phyloP scores from a whole-genome alignment of 2,888 invertebrate species.

The Philereme transversata region DNA sequence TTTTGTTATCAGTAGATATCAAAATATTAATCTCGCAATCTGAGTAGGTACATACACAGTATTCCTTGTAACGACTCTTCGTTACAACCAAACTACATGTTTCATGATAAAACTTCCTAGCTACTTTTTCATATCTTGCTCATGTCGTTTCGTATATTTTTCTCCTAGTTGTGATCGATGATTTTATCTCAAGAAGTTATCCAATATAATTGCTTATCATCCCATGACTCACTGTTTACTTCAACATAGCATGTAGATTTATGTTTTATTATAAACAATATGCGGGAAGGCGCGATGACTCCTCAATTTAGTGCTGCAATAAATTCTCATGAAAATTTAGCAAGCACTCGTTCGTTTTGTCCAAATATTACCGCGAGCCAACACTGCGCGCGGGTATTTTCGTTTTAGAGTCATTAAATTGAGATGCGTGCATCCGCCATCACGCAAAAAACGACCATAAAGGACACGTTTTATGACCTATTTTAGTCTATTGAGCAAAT shows the following conservation, averaged over 20 bases:
- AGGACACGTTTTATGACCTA: constrained; percentile 40
- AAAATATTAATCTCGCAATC: constrained; percentile 64
- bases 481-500: constrained; percentile 47
- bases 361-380: constrained; percentile 68
- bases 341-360: constrained; percentile 61
- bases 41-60: constrained; percentile 66
- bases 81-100: constrained; percentile 57
- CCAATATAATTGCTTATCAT: neutral
- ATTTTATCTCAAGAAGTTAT: neutral
- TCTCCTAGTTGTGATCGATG: constrained; percentile 6
- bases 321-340: constrained; percentile 67
- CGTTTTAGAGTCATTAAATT: constrained; percentile 70
- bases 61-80: constrained; percentile 66
- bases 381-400: constrained; percentile 66
- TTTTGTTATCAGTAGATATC: constrained; percentile 49
- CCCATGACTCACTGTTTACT: constrained; percentile 30
- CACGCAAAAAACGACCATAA: constrained; percentile 48
- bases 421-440: constrained; percentile 54
- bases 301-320: constrained; percentile 61
- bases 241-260: constrained; percentile 29
- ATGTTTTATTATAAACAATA: constrained; percentile 46
- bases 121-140: constrained; percentile 23
- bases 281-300: constrained; percentile 47
- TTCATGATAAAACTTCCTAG: constrained; percentile 45
- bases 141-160: constrained; percentile 15